Evolutionary conservation across 2,113 vertebrate species (phyloP).

Genomic region (Solea solea): DNA sequence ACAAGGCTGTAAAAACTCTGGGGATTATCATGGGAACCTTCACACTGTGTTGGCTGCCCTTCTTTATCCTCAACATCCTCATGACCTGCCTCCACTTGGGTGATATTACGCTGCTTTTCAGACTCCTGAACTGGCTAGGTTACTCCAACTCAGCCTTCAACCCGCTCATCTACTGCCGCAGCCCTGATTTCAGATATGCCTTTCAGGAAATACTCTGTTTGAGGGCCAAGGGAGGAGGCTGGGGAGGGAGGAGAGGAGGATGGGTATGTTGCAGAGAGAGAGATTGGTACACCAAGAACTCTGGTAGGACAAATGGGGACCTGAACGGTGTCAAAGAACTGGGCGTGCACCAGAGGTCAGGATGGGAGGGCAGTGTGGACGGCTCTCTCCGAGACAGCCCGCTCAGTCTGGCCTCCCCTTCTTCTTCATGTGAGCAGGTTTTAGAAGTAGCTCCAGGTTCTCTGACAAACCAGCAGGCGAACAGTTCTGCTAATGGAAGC

Average conservation of each 20-base stretch:
- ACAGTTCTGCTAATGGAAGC: constrained; percentile 66
- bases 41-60: constrained; percentile 96
- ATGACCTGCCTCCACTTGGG: constrained; percentile 78
- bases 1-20: constrained; percentile 95
- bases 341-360: neutral
- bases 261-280: constrained; percentile 72
- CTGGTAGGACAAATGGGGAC: constrained; percentile 19
- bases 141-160: constrained; percentile 97
- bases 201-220: constrained; percentile 93
- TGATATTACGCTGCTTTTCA: constrained; percentile 83
- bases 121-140: constrained; percentile 94
- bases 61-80: constrained; percentile 95
- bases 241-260: constrained; percentile 64
- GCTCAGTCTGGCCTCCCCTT: constrained; percentile 8
- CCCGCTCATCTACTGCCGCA: constrained; percentile 96
- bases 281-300: constrained; percentile 31
- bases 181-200: constrained; percentile 92
- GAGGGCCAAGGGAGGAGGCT: constrained; percentile 72
- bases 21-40: constrained; percentile 99
- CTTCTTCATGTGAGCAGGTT: constrained; percentile 60
- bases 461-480: constrained; percentile 45
- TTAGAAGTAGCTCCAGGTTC: constrained; percentile 82
- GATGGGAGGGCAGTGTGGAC: constrained; percentile 75
- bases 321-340: neutral
- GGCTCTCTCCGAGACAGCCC: constrained; percentile 59